Conservation (phyloP, 1,140 invertebrate genomes). For the Magallana gigas region DNA sequence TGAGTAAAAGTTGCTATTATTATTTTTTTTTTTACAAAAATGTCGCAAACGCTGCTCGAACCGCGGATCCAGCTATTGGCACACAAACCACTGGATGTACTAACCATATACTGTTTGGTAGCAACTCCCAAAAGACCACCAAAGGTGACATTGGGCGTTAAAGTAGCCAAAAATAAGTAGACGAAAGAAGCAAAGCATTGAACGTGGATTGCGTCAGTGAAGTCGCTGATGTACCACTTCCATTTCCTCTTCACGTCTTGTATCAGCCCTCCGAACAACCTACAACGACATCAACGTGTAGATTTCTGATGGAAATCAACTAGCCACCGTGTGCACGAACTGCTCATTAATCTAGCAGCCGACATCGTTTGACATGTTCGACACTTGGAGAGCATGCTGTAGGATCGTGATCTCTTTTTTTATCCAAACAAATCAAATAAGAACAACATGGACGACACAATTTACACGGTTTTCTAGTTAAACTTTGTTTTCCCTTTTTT, state of each 20-base stretch:
- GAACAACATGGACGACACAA: neutral
- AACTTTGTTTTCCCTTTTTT: neutral
- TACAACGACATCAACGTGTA: constrained; percentile 64
- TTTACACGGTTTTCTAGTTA: neutral
- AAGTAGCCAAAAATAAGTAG: constrained; percentile 98
- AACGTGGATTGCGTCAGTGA: constrained; percentile 91
- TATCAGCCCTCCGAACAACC: constrained; percentile 91
- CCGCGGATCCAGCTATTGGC: too few species aligned
- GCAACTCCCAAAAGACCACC: constrained; percentile 96
- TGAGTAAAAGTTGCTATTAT: too few species aligned
- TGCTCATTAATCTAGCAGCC: neutral
- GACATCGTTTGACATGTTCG: neutral
- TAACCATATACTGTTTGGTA: constrained; percentile 94
- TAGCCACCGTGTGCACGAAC: neutral
- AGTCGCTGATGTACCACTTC: constrained; percentile 87
- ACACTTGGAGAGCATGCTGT: neutral
- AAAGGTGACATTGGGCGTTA: constrained; percentile 98
- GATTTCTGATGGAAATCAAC: constrained; percentile 12
- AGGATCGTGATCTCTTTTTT: neutral
- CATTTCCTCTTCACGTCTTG: constrained; percentile 95
- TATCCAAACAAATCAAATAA: neutral
- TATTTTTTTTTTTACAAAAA: too few species aligned
- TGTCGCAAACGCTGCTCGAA: too few species aligned
- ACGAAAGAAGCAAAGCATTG: constrained; percentile 98
- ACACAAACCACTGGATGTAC: neutral